Percentiles rank a stretch among this genome's conserved stretches.
phyloP scores from a whole-genome alignment of 2,888 invertebrate genomes.

The Scaptomyza parva region DNA sequence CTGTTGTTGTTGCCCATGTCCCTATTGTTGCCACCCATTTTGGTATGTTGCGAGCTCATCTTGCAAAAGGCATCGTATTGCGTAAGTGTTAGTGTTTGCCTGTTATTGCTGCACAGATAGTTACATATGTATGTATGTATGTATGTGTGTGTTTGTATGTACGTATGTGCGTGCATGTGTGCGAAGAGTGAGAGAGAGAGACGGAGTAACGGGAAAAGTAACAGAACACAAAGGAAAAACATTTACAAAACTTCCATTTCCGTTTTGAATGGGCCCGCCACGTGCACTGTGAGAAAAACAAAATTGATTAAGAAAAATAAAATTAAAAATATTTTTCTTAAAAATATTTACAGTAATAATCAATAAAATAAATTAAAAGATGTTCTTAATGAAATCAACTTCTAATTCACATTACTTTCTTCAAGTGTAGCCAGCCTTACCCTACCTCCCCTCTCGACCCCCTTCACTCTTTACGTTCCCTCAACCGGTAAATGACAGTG shows the following conservation, averaged over 20 bases:
- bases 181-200: conserved; percentile 7
- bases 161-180: not conserved
- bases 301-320: not conserved
- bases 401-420: not conserved
- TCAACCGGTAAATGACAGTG: conserved; percentile 25
- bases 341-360: not conserved
- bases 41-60: conserved; percentile 59
- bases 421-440: conserved; percentile 7
- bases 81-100: conserved; percentile 64
- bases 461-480: no score
- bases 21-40: conserved; percentile 42
- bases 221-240: conserved; percentile 81
- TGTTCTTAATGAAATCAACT: no score
- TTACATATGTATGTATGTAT: not conserved
- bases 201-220: conserved; percentile 52
- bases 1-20: conserved; percentile 2
- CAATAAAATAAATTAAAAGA: not conserved
- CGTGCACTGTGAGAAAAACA: conserved; percentile 1
- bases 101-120: conserved; percentile 58
- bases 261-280: conserved; percentile 75
- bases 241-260: conserved; percentile 84
- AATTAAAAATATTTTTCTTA: not conserved
- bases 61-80: conserved; percentile 75
- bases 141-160: no score
- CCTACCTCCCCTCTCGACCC: no score